These are phyloP conservation scores for Ctenodactylus gundi DNA, from an alignment of 2,113 vertebrate species.

Conservation along the genomic window DNA sequence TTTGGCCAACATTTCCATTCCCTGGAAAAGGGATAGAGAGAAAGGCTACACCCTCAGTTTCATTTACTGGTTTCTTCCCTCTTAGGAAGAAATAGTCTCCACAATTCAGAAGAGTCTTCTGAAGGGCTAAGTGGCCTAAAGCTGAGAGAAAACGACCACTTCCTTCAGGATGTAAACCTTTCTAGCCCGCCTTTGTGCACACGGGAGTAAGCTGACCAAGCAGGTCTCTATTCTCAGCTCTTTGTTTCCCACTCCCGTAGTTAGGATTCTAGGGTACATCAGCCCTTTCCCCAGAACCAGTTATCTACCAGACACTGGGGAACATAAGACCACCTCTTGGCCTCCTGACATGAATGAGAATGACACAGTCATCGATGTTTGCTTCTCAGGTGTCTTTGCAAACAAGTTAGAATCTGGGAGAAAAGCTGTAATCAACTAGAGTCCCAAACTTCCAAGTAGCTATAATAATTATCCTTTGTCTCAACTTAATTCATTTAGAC, in stretches of 20 bases:
- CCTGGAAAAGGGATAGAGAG: background rate
- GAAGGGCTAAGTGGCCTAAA: fast-evolving
- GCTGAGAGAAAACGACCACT: background rate
- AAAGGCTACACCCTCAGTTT: background rate
- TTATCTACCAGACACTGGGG: background rate
- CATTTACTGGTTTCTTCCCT: background rate
- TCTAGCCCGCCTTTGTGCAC: background rate
- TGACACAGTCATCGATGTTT: background rate
- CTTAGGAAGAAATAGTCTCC: background rate
- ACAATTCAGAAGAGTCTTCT: background rate
- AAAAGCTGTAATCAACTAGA: background rate
- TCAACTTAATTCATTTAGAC: background rate
- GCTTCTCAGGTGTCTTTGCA: background rate
- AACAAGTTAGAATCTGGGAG: background rate
- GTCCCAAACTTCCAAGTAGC: background rate
- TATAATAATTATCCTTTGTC: background rate
- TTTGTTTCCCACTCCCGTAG: fast-evolving
- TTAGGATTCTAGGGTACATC: fast-evolving
- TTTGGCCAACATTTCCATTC: background rate
- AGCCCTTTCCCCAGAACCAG: background rate
- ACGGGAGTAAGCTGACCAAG: background rate
- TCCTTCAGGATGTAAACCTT: background rate
- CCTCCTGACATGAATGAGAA: background rate
- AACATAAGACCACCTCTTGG: background rate
- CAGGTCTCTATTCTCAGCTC: background rate